A percentile compares a stretch with the other conserved stretches of the same genome.
These are phyloP conservation scores for Dicycla oo DNA, from an alignment of 2,888 invertebrate genomes.

Conservation along the genomic window DNA sequence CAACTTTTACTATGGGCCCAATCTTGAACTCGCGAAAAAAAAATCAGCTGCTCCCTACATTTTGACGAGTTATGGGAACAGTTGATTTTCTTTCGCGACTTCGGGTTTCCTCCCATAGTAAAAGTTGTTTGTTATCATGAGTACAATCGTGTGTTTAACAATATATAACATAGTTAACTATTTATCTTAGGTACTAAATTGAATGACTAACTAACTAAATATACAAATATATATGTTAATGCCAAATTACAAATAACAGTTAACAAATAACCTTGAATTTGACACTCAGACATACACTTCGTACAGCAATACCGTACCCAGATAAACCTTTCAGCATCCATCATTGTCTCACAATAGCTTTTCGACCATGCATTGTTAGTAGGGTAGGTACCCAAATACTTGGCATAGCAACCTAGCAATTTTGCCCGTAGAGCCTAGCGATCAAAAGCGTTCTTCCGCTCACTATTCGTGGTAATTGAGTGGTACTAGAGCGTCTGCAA, in stretches of 20 bases:
- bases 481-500: conserved; percentile 12
- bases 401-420: conserved; percentile 45
- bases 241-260: not conserved
- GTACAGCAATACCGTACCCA: not conserved
- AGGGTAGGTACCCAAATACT: conserved; percentile 26
- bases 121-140: too few relatives aligned
- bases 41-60: too few relatives aligned
- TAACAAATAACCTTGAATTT: not conserved
- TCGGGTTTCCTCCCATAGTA: too few relatives aligned
- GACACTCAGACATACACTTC: not conserved
- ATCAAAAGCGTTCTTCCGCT: conserved; percentile 38
- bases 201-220: too few relatives aligned
- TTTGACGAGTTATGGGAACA: too few relatives aligned
- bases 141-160: too few relatives aligned
- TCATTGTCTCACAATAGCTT: conserved; percentile 22
- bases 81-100: too few relatives aligned
- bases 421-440: conserved; percentile 20
- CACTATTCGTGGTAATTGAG: conserved; percentile 42
- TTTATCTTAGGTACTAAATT: too few relatives aligned
- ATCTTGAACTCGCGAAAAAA: too few relatives aligned
- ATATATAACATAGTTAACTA: too few relatives aligned
- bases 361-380: conserved; percentile 31
- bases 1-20: too few relatives aligned
- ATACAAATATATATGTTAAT: not conserved
- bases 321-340: conserved; percentile 8